phyloP scores from a whole-genome alignment of 2,888 invertebrate species.

The Callimorpha dominula region DNA sequence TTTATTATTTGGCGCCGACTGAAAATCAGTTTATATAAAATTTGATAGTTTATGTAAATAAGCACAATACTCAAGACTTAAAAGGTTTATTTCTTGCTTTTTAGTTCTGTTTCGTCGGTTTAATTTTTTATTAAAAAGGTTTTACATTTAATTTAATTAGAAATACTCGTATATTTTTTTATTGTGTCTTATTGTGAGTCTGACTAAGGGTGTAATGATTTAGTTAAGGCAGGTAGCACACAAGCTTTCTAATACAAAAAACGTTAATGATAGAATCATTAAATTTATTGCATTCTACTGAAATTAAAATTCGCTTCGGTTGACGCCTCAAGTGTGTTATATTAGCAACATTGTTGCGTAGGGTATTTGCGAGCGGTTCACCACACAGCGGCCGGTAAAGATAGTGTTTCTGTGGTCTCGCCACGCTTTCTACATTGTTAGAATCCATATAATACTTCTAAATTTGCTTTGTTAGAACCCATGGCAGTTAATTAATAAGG shows the following conservation, averaged over 20 bases:
- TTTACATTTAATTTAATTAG: no score
- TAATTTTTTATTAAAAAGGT: no score
- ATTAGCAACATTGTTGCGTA: slow-evolving; percentile 50
- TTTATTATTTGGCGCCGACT: no score
- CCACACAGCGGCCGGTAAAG: slow-evolving; percentile 22
- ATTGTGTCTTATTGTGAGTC: neutral
- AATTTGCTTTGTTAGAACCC: neutral
- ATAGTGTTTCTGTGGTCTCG: slow-evolving; percentile 51
- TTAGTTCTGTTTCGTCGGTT: no score
- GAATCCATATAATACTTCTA: slow-evolving; percentile 26
- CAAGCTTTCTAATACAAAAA: neutral
- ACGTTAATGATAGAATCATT: neutral
- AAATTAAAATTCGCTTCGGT: neutral
- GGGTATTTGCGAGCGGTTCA: slow-evolving; percentile 35
- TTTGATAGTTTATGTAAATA: no score
- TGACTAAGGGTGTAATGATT: neutral
- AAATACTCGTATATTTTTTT: no score
- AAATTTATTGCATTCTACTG: neutral
- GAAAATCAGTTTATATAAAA: no score
- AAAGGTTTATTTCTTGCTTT: no score
- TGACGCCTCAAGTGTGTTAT: neutral
- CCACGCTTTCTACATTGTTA: slow-evolving; percentile 42
- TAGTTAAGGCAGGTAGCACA: neutral
- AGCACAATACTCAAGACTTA: no score
- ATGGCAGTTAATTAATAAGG: no score